Percentiles rank a stretch among this genome's conserved stretches.
Evolutionary conservation across 2,888 invertebrate genomes (phyloP).

Genomic region (Cremastinae sp.): DNA sequence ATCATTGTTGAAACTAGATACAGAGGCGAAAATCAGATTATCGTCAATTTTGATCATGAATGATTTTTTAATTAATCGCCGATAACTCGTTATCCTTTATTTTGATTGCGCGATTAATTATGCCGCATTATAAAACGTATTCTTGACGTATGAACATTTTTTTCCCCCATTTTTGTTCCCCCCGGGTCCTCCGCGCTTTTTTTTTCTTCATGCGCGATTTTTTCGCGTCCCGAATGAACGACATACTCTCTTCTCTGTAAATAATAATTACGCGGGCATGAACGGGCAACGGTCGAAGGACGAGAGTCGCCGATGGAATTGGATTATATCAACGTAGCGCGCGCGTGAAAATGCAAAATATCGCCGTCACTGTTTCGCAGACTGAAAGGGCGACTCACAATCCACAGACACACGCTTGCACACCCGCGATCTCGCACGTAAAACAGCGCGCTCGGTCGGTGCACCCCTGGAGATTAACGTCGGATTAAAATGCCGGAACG

Average conservation of each 20-base stretch:
- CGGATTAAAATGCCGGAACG: conserved; percentile 75
- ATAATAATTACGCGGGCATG: conserved; percentile 42
- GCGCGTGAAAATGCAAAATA: conserved; percentile 58
- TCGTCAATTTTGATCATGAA: neutral
- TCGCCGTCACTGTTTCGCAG: conserved; percentile 47
- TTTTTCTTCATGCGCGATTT: conserved; percentile 11
- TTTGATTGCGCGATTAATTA: conserved; percentile 12
- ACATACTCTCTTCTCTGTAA: conserved; percentile 37
- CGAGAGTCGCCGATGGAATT: conserved; percentile 50
- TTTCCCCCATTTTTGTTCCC: neutral
- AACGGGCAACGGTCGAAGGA: conserved; percentile 44
- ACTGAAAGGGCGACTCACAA: conserved; percentile 45
- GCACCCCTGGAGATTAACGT: conserved; percentile 73
- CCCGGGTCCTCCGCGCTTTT: neutral
- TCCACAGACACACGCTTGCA: conserved; percentile 19
- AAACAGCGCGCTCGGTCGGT: conserved; percentile 43
- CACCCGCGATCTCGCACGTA: conserved; percentile 23
- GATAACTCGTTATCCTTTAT: conserved; percentile 16
- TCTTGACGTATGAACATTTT: conserved; percentile 8
- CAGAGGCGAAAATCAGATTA: no score
- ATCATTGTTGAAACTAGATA: no score
- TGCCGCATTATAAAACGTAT: conserved; percentile 8
- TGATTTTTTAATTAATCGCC: conserved; percentile 19
- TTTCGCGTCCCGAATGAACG: conserved; percentile 14
- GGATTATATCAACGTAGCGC: conserved; percentile 48